A percentile compares a stretch with the other conserved stretches of the same genome.
Conservation (phyloP, 2,888 invertebrate species). For the Pyrocoelia pectoralis region DNA sequence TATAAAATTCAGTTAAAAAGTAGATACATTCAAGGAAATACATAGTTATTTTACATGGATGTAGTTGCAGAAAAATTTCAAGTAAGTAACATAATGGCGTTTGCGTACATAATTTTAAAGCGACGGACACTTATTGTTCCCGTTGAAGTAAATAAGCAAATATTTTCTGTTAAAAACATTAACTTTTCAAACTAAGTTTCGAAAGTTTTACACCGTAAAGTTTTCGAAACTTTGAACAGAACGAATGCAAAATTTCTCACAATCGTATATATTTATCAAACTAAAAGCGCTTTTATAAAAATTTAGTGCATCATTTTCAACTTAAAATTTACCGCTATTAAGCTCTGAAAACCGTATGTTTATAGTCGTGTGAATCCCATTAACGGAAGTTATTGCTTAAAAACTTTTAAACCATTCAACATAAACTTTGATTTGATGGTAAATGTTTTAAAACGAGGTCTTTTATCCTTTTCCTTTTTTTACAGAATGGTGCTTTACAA, state of each 20-base stretch:
- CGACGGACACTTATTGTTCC: too few species aligned
- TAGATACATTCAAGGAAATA: too few species aligned
- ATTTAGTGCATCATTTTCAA: not conserved
- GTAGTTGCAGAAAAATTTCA: too few species aligned
- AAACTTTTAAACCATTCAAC: not conserved
- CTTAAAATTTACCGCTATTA: not conserved
- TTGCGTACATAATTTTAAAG: too few species aligned
- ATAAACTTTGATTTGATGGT: too few species aligned
- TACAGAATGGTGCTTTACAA: conserved; percentile 64
- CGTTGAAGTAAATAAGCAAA: not conserved
- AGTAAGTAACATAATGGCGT: too few species aligned
- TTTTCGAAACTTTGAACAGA: too few species aligned
- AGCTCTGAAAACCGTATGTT: not conserved
- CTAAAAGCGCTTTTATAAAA: not conserved
- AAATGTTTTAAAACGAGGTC: not conserved
- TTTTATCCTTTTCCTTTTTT: conserved; percentile 37
- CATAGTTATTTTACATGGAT: too few species aligned
- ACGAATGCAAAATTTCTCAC: too few species aligned
- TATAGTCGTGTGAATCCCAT: not conserved
- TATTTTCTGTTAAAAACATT: conserved; percentile 3
- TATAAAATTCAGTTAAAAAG: too few species aligned
- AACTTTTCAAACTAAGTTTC: not conserved
- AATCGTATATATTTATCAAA: not conserved
- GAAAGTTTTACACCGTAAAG: not conserved
- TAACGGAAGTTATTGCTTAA: not conserved